Base-by-base conservation (phyloP, 2,113 vertebrate species). In the Struthio camelus region DNA sequence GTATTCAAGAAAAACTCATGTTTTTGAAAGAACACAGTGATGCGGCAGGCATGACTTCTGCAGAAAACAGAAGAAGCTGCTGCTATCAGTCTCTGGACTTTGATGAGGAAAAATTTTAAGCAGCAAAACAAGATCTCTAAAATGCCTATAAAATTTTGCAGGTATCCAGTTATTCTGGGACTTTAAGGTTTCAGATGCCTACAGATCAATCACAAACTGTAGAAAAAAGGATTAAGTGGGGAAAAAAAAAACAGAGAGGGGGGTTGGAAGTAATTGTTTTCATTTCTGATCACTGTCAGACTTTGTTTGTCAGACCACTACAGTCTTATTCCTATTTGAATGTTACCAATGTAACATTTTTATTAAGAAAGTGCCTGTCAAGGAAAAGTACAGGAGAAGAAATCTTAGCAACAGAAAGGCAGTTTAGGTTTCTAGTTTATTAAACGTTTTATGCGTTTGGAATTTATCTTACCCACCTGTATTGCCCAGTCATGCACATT, bases 401-500 rank as follows among this genome's bases (percentile, higher is more conserved):
- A 72, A 87, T 36, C 6, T 27, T 69, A 44, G 22, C 32, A 73
- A 51, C 2, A 72, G 85, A 56, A 80, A 50, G 40, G 16, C 40
- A 51, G 7, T 42, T 46, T 7, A 0, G 0, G 48, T 50, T 80
- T 87, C 11, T 32, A 44, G 9, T 53, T 77, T 51, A n/a, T 34
- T 78, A 27, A 59, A 73, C 9, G 16, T 73, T 54, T 54, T 72
- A 20, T 22, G 17, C 6, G 6, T 80, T 80, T 80, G 24, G 25
- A 4, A 38, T 77, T 65, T 53, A 20, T 28, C 50, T 42, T 46
- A 50, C 72, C 83, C 77, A 10, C 46, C 15, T 8, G 12, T 34
- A 58, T 42, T 81, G 18, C 16, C 51, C 6, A 46, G 27, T 86
- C n/a, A 32, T 0, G 0, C 0, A 2, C 42, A 11, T 38, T 78